Evolutionary conservation across 2,888 invertebrate species (phyloP).

Genomic region (Fragum whitleyi): DNA sequence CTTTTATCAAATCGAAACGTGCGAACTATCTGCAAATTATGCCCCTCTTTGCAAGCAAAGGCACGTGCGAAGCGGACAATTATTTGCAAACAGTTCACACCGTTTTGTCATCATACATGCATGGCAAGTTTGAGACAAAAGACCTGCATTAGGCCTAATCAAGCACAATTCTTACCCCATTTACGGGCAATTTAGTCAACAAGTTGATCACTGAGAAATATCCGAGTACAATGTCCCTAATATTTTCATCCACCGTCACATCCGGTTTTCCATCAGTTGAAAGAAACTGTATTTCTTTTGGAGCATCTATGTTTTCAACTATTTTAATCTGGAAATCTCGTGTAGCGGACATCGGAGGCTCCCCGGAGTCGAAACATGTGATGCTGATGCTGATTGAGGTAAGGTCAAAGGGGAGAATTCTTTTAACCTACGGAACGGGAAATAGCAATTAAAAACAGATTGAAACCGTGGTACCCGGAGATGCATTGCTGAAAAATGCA

Average conservation of each 20-base stretch:
- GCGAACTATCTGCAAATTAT: too few species aligned
- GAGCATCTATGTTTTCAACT: slow-evolving; percentile 66
- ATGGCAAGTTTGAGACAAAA: too few species aligned
- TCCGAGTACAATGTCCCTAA: slow-evolving; percentile 53
- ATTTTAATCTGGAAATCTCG: slow-evolving; percentile 52
- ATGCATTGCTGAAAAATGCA: too few species aligned
- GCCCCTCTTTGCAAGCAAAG: too few species aligned
- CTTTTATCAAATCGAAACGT: too few species aligned
- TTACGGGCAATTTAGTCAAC: slow-evolving; percentile 46
- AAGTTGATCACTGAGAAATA: slow-evolving; percentile 63
- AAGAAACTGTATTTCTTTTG: slow-evolving; percentile 63
- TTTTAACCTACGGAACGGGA: slow-evolving; percentile 50
- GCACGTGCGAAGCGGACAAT: too few species aligned
- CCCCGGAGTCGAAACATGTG: slow-evolving; percentile 67
- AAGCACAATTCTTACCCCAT: neutral
- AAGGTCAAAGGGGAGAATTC: slow-evolving; percentile 56
- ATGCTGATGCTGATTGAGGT: slow-evolving; percentile 48
- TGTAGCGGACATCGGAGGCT: slow-evolving; percentile 46
- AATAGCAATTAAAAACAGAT: too few species aligned
- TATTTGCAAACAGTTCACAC: too few species aligned
- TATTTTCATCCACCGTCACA: slow-evolving; percentile 60
- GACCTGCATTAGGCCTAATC: too few species aligned
- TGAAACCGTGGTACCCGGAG: too few species aligned
- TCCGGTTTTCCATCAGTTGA: slow-evolving; percentile 32
- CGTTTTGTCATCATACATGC: too few species aligned